These are phyloP conservation scores for Argopecten irradians DNA, from an alignment of 1,140 invertebrate species.

Conservation along the genomic window DNA sequence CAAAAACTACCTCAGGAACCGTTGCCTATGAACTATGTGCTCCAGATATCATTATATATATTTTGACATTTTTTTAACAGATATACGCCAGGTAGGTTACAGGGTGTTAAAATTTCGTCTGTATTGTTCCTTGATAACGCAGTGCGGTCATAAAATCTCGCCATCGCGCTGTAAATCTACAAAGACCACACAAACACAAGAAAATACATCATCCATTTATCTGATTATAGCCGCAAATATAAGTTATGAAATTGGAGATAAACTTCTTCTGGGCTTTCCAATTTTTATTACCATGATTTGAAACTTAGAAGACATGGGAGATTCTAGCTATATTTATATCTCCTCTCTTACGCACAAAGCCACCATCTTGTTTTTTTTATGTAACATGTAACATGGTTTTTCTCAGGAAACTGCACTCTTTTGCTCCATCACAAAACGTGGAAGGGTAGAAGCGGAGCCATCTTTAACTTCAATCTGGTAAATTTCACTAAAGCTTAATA, in stretches of 20 bases:
- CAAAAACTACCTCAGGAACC: background rate
- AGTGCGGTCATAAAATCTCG: background rate
- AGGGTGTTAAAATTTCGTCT: background rate
- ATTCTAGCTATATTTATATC: background rate
- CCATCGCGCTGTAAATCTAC: background rate
- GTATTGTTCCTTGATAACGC: background rate
- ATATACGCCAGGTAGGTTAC: background rate
- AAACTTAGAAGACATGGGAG: background rate
- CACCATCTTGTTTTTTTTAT: slow-evolving; percentile 2
- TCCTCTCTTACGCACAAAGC: background rate
- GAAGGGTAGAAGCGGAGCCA: background rate
- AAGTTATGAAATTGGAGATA: slow-evolving; percentile 16
- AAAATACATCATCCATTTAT: background rate
- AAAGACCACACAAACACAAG: background rate
- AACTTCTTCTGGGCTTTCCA: background rate
- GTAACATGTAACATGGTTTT: background rate
- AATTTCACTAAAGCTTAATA: background rate
- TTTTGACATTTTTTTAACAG: background rate
- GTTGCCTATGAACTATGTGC: background rate
- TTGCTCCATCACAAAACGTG: background rate
- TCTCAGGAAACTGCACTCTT: background rate
- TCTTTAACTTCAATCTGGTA: background rate
- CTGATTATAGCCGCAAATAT: background rate
- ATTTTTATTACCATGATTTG: slow-evolving; percentile 3
- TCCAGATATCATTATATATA: background rate